A percentile compares a stretch with the other conserved stretches of the same genome.
phyloP scores from a whole-genome alignment of 1,140 invertebrate genomes.

The Drosophila burlai region DNA sequence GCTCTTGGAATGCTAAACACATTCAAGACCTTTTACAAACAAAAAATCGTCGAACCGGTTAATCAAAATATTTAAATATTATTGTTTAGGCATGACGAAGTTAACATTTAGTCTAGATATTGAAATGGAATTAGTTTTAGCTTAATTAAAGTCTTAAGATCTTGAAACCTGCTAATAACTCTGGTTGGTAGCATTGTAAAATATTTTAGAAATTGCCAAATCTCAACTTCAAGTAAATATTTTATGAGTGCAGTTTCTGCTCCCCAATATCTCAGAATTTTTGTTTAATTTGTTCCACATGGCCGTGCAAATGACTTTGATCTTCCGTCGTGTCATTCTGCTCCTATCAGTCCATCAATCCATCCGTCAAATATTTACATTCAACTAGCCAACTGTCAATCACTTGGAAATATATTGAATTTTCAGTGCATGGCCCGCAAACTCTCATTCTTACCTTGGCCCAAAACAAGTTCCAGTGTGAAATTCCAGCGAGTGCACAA shows the following conservation, averaged over 20 bases:
- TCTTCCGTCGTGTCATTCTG: slow-evolving; percentile 11
- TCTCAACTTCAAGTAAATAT: not conserved
- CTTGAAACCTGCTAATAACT: slow-evolving; percentile 7
- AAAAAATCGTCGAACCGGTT: slow-evolving; percentile 37
- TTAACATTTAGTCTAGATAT: not conserved
- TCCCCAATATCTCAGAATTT: not conserved
- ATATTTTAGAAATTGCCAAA: no score
- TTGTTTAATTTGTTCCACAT: slow-evolving; percentile 5
- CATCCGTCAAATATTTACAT: slow-evolving; percentile 30
- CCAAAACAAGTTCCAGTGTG: slow-evolving; percentile 29
- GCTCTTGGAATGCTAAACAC: slow-evolving; percentile 35
- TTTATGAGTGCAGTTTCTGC: not conserved
- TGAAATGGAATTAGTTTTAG: not conserved
- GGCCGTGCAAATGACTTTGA: slow-evolving; percentile 13
- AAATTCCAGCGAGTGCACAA: slow-evolving; percentile 19
- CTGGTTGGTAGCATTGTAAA: no score
- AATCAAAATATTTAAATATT: slow-evolving; percentile 14
- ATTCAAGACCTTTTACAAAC: slow-evolving; percentile 44
- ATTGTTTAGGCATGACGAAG: slow-evolving; percentile 7
- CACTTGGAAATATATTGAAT: slow-evolving; percentile 47
- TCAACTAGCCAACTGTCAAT: slow-evolving; percentile 7
- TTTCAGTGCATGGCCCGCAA: slow-evolving; percentile 11
- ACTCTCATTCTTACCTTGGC: slow-evolving; percentile 37
- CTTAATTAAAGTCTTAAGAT: not conserved
- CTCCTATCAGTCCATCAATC: slow-evolving; percentile 43